Percentiles rank a stretch among this genome's conserved stretches.
Evolutionary conservation across 30 jellyfish, hydroid and myxozoan genomes (phyloP).

Genomic region (Phacellophora camtschatica): DNA sequence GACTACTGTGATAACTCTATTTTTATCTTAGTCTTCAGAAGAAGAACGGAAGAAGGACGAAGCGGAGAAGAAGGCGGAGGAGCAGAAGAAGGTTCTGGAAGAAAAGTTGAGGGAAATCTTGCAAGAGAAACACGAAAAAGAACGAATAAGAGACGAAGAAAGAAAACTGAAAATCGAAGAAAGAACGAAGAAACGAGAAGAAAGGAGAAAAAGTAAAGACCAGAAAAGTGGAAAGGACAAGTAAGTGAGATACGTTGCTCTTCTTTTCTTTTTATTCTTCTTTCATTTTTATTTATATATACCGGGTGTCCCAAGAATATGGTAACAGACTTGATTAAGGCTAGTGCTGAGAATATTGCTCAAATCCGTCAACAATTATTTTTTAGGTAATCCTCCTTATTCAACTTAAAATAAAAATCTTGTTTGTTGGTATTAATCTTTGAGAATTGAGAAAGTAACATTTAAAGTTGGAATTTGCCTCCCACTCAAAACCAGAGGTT

Average conservation of each 20-base stretch:
- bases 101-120: constrained; percentile 43
- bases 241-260: not conserved
- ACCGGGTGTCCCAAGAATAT: too few species aligned
- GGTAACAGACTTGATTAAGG: too few species aligned
- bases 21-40: constrained; percentile 23
- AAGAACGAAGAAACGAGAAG: constrained; percentile 35
- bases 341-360: too few species aligned
- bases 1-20: not conserved
- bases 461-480: too few species aligned
- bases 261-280: not conserved
- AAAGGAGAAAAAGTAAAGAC: constrained; percentile 45
- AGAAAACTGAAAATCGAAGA: constrained; percentile 65
- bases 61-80: constrained; percentile 49
- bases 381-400: too few species aligned
- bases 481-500: too few species aligned
- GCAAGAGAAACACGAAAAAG: constrained; percentile 68
- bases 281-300: too few species aligned
- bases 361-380: too few species aligned
- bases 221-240: constrained; percentile 48
- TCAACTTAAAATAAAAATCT: too few species aligned
- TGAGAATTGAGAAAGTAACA: too few species aligned
- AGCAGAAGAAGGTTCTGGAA: constrained; percentile 1
- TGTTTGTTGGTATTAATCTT: too few species aligned
- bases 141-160: constrained; percentile 58
- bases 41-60: constrained; percentile 52